A percentile compares a stretch with the other conserved stretches of the same genome.
These are phyloP conservation scores for Auanema freiburgensis DNA, from an alignment of 2,888 invertebrate species.

Conservation along the genomic window DNA sequence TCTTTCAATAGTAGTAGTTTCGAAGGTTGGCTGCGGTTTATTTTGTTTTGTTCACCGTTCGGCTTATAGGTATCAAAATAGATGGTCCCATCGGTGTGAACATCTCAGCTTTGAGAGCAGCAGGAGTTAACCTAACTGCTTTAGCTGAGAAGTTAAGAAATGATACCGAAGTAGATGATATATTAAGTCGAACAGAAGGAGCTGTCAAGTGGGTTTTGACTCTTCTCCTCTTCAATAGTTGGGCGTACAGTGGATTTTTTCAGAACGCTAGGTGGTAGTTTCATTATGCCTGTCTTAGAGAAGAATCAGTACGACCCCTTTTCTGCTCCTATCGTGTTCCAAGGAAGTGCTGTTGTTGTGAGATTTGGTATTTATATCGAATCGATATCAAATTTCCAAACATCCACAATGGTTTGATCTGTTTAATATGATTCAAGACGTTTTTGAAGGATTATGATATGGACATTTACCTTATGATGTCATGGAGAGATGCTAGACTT, in stretches of 20 bases:
- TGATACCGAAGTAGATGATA: constrained; percentile 63
- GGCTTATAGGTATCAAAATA: constrained; percentile 53
- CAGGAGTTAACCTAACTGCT: constrained; percentile 60
- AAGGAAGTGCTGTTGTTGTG: constrained; percentile 58
- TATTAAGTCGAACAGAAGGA: constrained; percentile 54
- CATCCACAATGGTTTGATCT: constrained; percentile 56
- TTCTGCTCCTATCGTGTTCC: constrained; percentile 61
- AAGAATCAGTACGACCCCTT: constrained; percentile 63
- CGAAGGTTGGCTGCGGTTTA: constrained; percentile 42
- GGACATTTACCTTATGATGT: constrained; percentile 63
- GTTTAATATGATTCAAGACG: neutral
- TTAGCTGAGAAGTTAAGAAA: constrained; percentile 63
- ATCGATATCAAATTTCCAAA: constrained; percentile 63
- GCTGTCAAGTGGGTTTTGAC: constrained; percentile 37
- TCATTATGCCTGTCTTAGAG: constrained; percentile 58
- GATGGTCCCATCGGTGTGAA: constrained; percentile 64
- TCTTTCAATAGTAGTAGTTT: constrained; percentile 58
- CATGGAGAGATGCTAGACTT: constrained; percentile 62
- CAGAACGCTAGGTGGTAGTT: constrained; percentile 54
- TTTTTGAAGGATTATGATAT: constrained; percentile 61
- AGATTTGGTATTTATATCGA: constrained; percentile 64
- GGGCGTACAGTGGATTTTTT: constrained; percentile 13
- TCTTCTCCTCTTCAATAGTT: constrained; percentile 1
- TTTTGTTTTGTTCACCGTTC: neutral
- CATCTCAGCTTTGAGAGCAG: constrained; percentile 53